A percentile compares a stretch with the other conserved stretches of the same genome.
Evolutionary conservation across 2,113 vertebrate genomes (phyloP).

Genomic region (Girardinichthys multiradiatus): DNA sequence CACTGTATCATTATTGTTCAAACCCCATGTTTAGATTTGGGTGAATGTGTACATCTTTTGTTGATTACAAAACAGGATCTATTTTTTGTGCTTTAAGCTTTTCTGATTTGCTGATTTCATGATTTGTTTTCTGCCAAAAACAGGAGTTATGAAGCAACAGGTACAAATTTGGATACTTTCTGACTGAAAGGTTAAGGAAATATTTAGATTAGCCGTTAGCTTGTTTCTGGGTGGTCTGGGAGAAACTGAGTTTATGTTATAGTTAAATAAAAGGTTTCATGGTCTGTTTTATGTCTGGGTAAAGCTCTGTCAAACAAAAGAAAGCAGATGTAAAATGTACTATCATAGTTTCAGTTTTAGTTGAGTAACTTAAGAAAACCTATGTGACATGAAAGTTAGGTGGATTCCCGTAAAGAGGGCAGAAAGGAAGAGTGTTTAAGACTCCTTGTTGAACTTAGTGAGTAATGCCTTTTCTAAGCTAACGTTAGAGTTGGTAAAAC

Average conservation of each 20-base stretch:
- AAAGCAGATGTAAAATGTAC: neutral
- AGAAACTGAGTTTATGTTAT: constrained; percentile 55
- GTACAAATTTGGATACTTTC: constrained; percentile 45
- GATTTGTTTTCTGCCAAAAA: neutral
- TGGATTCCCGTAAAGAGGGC: neutral
- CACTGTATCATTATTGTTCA: neutral
- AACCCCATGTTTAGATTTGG: neutral
- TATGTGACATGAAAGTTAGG: neutral
- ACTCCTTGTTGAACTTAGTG: no score
- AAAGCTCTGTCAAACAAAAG: constrained; percentile 19
- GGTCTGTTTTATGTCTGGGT: constrained; percentile 55
- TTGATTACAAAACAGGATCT: neutral
- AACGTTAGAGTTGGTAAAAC: no score
- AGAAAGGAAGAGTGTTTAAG: neutral
- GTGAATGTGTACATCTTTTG: neutral
- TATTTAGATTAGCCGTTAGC: constrained; percentile 56
- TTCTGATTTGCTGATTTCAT: neutral
- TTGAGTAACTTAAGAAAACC: neutral
- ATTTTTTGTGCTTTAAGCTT: neutral
- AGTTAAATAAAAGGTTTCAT: constrained; percentile 57
- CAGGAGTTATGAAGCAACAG: constrained; percentile 1
- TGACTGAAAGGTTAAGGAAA: constrained; percentile 13
- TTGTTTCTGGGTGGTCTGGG: constrained; percentile 64
- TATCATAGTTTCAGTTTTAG: neutral
- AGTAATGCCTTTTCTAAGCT: no score